Conservation (phyloP, 53 echinoderm and acorn worm genomes). For the Luidia sarsii region DNA sequence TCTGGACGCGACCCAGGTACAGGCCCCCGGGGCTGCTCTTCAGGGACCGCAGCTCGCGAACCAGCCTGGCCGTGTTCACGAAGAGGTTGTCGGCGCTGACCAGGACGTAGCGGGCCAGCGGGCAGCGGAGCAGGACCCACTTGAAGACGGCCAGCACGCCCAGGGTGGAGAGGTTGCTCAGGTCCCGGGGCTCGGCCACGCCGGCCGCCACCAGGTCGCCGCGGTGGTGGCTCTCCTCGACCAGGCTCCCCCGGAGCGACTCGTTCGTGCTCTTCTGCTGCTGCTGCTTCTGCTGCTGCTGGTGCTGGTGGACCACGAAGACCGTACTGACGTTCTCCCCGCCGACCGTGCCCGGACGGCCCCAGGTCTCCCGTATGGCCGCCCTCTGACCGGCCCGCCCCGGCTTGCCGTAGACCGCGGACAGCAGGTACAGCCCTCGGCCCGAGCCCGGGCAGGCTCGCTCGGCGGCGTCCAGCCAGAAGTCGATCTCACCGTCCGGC, state of each 20-base stretch:
- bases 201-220: conserved; percentile 69
- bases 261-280: conserved; percentile 7
- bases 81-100: conserved; percentile 82
- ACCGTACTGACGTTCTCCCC: conserved; percentile 51
- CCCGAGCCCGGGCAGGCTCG: conserved; percentile 44
- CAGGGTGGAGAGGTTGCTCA: conserved; percentile 63
- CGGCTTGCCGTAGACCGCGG: conserved; percentile 72
- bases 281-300: too few relatives aligned
- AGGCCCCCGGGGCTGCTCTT: conserved; percentile 44
- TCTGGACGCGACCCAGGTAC: conserved; percentile 76
- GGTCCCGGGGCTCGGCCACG: conserved; percentile 54
- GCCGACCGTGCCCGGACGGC: conserved; percentile 5
- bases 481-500: conserved; percentile 57
- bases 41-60: conserved; percentile 49
- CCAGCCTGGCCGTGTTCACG: conserved; percentile 61
- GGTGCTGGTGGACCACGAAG: conserved; percentile 57
- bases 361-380: conserved; percentile 76
- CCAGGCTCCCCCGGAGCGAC: conserved; percentile 25
- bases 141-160: conserved; percentile 72
- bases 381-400: conserved; percentile 57
- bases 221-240: conserved; percentile 34
- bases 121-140: conserved; percentile 75
- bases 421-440: conserved; percentile 51
- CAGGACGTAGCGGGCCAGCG: conserved; percentile 66
- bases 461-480: conserved; percentile 53